Base-by-base conservation (phyloP, 2,797 vertebrate genomes). In the Yasuhikotakia modesta region DNA sequence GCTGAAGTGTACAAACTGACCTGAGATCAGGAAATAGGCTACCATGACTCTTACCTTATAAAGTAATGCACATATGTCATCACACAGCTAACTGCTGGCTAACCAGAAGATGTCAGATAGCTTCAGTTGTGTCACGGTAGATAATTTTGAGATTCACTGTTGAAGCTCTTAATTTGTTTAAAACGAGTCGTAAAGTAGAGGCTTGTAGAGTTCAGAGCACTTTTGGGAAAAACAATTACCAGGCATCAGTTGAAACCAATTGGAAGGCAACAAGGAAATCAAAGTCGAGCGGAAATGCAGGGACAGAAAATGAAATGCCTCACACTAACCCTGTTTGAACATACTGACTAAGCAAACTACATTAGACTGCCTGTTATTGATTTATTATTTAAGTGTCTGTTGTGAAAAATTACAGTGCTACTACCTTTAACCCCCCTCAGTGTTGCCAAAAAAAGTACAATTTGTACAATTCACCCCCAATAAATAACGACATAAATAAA, bases 361-460 rank as follows among this genome's bases (percentile, higher is more conserved):
- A 79, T 81, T 75, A 70, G 70, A 65, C 71, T 74, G 64, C 73
- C 61, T 46, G 68, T 70, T 80, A 84, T 85, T 82, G 84, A 85
- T 85, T 85, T 84, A 85, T 81, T 84, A 81, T 84, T 84, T 80
- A 84, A 85, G 53, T 68, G 84, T 82, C 80, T 73, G 76, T 80
- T 80, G 74, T 86, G 85, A 84, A 83, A 83, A 83, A 86, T 86
- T 74, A 84, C 43, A 74, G 72, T 48, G 30, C 74, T 76, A 10
- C 55, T 78, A 72, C 78, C 69, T 77, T 71, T 39, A 45, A 70
- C 68, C 43, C 76, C 78, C 64, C 70, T 74, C 74, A 84, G 81
- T 85, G 81, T 81, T 67, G 81, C 30, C 58, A 64, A 78, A 64
- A 71, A 48, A 13, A 39, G 24, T 27, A 58, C 12, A 58, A 43